Evolutionary conservation across 2,888 invertebrate genomes (phyloP), one percentile per base, ranked within the genome.

Genomic region (Ischnus inquisitorius): DNA sequence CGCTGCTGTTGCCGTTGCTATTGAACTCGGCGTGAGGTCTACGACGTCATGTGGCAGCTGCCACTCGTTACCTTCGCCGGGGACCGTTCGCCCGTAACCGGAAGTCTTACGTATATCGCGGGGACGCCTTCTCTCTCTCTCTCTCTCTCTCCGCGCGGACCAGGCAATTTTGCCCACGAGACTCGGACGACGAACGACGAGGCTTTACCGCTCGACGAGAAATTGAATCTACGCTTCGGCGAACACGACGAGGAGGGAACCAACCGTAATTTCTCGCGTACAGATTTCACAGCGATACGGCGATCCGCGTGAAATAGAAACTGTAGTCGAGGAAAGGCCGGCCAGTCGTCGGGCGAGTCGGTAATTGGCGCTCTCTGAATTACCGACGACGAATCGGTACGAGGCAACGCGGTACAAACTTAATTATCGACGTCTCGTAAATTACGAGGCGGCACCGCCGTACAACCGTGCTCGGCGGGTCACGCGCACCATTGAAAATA

Each of bases 21-120:
- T 82, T 78, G 78, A 82, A 78, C 79, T 74, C 60, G 72, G 43
- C 28, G 67, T 74, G 67, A 68, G 65, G 62, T 78, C 74, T 75
- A 79, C 65, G 79, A 74, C 68, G 86, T 85, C 83, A 84, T 84
- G 83, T 87, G 86, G 86, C 89, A 90, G 89, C 87, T 90, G 89
- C 86, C 78, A 88, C 85, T 84, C 89, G 90, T 89, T 87, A 89
- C 90, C 90, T 88, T 54, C 82, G 79, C 51, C 16, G 39, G 75
- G 82, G 87, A 89, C 88, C 88, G 88, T 88, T 88, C 79, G 78
- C 86, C 80, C 83, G 84, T 78, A 85, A 85, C 86, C 88, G 88
- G 89, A 89, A 89, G 87, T 83, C 72, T 72, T 72, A 51, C 60
- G 43, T 51, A 64, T 25, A 82, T 25, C 43, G 39, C 75, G 51